phyloP scores from a whole-genome alignment of 2,797 vertebrate genomes.

The Varecia variegata region DNA sequence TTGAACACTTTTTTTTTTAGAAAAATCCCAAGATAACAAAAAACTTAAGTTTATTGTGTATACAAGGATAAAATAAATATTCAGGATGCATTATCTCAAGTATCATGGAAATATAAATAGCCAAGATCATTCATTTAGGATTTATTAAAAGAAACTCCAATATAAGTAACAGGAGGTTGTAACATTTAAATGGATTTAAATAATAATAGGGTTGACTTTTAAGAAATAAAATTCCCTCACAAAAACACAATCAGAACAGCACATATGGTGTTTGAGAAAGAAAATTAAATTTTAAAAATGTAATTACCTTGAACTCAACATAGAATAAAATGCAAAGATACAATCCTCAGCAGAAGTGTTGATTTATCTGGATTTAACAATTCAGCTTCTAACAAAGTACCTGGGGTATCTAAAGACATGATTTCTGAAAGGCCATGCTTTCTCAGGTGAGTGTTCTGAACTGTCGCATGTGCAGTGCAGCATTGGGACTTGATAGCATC shows the following conservation, averaged over 20 bases:
- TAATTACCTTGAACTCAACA: constrained; percentile 59
- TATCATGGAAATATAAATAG: background rate
- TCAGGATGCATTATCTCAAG: background rate
- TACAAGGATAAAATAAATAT: background rate
- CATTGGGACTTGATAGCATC: background rate
- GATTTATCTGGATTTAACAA: constrained; percentile 42
- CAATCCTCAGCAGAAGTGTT: constrained; percentile 22
- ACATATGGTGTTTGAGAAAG: constrained; percentile 47
- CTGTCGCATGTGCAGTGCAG: background rate
- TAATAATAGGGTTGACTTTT: constrained; percentile 60
- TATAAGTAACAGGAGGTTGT: background rate
- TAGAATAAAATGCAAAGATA: constrained; percentile 52
- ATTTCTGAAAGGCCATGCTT: background rate
- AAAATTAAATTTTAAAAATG: constrained; percentile 67
- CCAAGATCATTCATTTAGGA: constrained; percentile 41
- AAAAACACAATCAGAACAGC: constrained; percentile 41
- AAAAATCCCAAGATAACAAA: background rate
- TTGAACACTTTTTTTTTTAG: background rate
- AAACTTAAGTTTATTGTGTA: background rate
- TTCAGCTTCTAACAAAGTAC: background rate
- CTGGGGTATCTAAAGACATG: background rate
- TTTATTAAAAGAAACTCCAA: background rate
- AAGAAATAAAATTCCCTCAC: constrained; percentile 36
- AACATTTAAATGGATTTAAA: constrained; percentile 63
- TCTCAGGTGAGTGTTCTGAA: background rate